Conservation (phyloP, 2,888 invertebrate genomes). For the Drymonia ruficornis region DNA sequence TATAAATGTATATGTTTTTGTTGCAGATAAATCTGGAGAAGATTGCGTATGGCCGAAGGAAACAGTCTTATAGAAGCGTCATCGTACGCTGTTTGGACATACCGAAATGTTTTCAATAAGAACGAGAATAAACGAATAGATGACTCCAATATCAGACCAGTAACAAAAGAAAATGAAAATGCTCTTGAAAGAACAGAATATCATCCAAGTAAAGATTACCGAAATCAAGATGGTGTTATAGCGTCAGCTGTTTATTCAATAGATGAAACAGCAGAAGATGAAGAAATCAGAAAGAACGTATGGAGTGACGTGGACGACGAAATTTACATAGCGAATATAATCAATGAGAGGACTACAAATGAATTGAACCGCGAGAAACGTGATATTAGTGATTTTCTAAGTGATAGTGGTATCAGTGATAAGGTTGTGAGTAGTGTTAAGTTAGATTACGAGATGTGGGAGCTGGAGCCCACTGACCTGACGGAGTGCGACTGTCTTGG, state of each 20-base stretch:
- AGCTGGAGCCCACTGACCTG: constrained; percentile 88
- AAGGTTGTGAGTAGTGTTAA: constrained; percentile 84
- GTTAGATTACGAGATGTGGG: constrained; percentile 88
- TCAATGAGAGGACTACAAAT: constrained; percentile 76
- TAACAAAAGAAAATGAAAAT: constrained; percentile 45
- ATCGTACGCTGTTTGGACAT: constrained; percentile 75
- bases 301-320: constrained; percentile 81
- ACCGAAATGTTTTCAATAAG: constrained; percentile 58
- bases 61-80: constrained; percentile 78
- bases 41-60: constrained; percentile 80
- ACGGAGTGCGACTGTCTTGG: constrained; percentile 91
- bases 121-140: constrained; percentile 32
- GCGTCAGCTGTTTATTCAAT: constrained; percentile 48
- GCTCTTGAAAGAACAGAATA: constrained; percentile 37
- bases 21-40: constrained; percentile 75
- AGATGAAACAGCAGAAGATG: constrained; percentile 53
- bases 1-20: constrained; percentile 50
- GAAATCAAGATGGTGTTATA: constrained; percentile 54
- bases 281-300: constrained; percentile 73
- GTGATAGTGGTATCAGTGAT: constrained; percentile 79
- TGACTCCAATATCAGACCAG: constrained; percentile 35
- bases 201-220: constrained; percentile 22
- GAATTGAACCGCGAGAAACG: constrained; percentile 75
- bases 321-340: constrained; percentile 79
- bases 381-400: constrained; percentile 67